Percentiles rank a stretch among this genome's conserved stretches.
phyloP scores from a whole-genome alignment of 2,888 invertebrate genomes.

The Gordius sp. region DNA sequence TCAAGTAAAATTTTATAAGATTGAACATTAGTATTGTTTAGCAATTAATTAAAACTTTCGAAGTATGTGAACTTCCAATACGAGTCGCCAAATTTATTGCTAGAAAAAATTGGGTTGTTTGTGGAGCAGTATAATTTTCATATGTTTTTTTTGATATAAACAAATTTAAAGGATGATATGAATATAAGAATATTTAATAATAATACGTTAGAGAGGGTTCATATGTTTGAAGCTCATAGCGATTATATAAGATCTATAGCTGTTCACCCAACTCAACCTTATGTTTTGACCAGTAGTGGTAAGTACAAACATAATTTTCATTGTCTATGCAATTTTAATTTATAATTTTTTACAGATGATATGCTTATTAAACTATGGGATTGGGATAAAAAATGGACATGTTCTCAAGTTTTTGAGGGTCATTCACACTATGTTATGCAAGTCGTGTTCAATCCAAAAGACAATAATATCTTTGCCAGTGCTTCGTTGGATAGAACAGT shows the following conservation, averaged over 20 bases:
- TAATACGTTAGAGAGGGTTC: slow-evolving; percentile 79
- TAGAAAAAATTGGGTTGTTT: slow-evolving; percentile 90
- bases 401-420: slow-evolving; percentile 92
- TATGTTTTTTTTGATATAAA: slow-evolving; percentile 1
- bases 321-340: slow-evolving; percentile 6
- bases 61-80: slow-evolving; percentile 74
- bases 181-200: slow-evolving; percentile 77
- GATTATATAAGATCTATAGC: slow-evolving; percentile 87
- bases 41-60: slow-evolving; percentile 34
- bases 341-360: slow-evolving; percentile 45
- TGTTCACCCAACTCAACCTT: slow-evolving; percentile 85
- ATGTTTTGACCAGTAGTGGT: slow-evolving; percentile 84
- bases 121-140: slow-evolving; percentile 45
- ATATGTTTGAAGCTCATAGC: slow-evolving; percentile 87
- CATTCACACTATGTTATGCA: slow-evolving; percentile 99
- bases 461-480: slow-evolving; percentile 95
- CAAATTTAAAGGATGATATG: slow-evolving; percentile 31
- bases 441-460: slow-evolving; percentile 92
- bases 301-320: slow-evolving; percentile 26
- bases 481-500: slow-evolving; percentile 91
- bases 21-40: slow-evolving; percentile 21
- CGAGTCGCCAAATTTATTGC: slow-evolving; percentile 80
- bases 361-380: slow-evolving; percentile 97
- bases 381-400: slow-evolving; percentile 93
- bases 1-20: slow-evolving; percentile 33